Conservation (phyloP, 2,113 vertebrate species). For the Hydrochoerus hydrochaeris region DNA sequence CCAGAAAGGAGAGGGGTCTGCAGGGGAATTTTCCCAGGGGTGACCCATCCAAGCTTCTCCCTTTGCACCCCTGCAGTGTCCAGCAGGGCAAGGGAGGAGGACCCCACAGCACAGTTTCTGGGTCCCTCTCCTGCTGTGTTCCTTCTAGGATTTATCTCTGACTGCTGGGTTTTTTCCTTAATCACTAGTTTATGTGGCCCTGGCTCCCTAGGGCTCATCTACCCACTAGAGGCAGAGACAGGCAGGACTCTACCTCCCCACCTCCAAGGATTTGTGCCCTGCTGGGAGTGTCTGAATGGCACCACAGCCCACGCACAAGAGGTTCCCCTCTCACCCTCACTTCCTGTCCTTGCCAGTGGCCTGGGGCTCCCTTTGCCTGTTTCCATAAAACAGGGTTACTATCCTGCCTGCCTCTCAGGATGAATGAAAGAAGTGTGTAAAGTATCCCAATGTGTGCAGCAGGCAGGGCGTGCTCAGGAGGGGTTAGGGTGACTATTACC, state of each 20-base stretch:
- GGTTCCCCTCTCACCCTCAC: background rate
- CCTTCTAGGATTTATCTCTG: background rate
- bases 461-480: background rate
- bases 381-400: background rate
- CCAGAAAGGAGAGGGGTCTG: background rate
- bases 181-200: too few species aligned
- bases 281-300: background rate
- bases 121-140: background rate
- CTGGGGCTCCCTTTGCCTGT: background rate
- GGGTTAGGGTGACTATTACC: background rate
- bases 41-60: fast-evolving
- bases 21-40: background rate
- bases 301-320: background rate
- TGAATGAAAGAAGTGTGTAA: background rate
- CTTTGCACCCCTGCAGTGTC: fast-evolving
- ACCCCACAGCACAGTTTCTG: fast-evolving
- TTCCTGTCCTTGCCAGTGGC: background rate
- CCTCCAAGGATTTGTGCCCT: background rate
- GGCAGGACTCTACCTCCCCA: background rate
- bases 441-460: background rate
- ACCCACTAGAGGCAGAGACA: background rate
- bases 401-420: background rate
- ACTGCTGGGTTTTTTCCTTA: background rate
- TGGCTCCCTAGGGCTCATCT: background rate
- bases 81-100: fast-evolving